These are phyloP conservation scores for Esox masquinongy DNA, from an alignment of 2,797 vertebrate genomes.

Conservation along the genomic window DNA sequence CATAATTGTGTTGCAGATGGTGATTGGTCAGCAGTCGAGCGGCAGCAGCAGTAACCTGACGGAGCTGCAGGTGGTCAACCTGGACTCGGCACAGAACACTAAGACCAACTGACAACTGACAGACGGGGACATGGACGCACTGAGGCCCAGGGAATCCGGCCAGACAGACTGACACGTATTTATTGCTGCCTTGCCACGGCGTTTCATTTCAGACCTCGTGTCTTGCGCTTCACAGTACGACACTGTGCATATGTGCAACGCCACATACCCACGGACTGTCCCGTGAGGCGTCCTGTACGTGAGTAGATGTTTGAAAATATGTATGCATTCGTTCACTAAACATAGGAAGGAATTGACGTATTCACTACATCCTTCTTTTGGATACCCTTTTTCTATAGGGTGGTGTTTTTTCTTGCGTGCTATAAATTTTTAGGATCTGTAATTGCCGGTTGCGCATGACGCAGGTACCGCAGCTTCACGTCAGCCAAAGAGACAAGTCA, in stretches of 20 bases:
- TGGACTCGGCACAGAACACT: constrained; percentile 86
- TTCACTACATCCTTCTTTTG: constrained; percentile 53
- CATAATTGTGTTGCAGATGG: constrained; percentile 81
- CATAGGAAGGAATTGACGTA: constrained; percentile 68
- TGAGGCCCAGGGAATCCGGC: constrained; percentile 39
- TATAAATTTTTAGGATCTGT: constrained; percentile 42
- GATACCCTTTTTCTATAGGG: constrained; percentile 59
- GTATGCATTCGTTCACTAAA: constrained; percentile 69
- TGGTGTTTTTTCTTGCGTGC: constrained; percentile 31
- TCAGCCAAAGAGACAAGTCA: constrained; percentile 89
- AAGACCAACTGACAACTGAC: constrained; percentile 89
- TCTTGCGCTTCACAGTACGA: constrained; percentile 55
- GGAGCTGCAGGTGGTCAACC: constrained; percentile 94
- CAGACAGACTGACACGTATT: constrained; percentile 82
- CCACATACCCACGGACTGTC: constrained; percentile 48
- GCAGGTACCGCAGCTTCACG: constrained; percentile 74
- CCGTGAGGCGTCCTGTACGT: constrained; percentile 52
- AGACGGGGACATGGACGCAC: constrained; percentile 38
- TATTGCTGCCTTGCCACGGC: constrained; percentile 93
- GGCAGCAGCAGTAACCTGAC: constrained; percentile 92
- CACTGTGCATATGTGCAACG: constrained; percentile 27
- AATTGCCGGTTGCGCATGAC: constrained; percentile 57
- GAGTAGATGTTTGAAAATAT: constrained; percentile 22
- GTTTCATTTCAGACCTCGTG: constrained; percentile 73
- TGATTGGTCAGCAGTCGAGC: constrained; percentile 95